Percentiles rank a stretch among this genome's conserved stretches.
Evolutionary conservation across 2,113 vertebrate species (phyloP).

Genomic region (Dipodomys ordii): DNA sequence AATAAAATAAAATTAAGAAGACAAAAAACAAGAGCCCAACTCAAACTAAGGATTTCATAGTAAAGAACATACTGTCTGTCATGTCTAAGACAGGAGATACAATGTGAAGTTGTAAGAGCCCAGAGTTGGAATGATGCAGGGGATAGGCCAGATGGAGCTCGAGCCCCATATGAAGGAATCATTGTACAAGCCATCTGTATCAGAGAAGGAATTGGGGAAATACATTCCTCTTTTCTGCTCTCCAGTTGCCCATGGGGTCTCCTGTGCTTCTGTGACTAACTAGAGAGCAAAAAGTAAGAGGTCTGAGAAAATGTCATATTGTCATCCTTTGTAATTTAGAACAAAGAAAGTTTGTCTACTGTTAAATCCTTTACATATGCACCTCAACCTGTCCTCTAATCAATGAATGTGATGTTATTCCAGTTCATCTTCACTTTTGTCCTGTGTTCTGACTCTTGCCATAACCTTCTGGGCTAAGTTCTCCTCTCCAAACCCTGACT

Average conservation of each 20-base stretch:
- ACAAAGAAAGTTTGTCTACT: neutral
- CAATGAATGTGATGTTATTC: neutral
- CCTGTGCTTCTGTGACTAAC: neutral
- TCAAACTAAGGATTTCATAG: neutral
- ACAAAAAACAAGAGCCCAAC: neutral
- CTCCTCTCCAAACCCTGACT: neutral
- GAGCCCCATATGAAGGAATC: neutral
- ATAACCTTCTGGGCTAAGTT: too few species aligned
- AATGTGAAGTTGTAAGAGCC: neutral
- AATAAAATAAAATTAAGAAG: neutral
- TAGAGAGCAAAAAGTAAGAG: neutral
- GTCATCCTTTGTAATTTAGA: neutral
- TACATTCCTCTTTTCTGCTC: neutral
- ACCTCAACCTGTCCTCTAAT: neutral
- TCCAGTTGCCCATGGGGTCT: neutral
- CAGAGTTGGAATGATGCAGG: neutral
- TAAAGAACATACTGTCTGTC: neutral
- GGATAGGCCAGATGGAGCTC: rapidly evolving
- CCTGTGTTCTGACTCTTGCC: neutral
- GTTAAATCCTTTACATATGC: neutral
- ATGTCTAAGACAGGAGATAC: neutral
- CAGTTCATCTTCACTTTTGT: neutral
- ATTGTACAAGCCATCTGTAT: neutral
- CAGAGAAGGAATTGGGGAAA: neutral
- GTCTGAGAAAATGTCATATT: neutral